Percentiles rank a stretch among this genome's conserved stretches.
Conservation (phyloP, 1,140 invertebrate genomes). For the Aphelenchoides besseyi region DNA sequence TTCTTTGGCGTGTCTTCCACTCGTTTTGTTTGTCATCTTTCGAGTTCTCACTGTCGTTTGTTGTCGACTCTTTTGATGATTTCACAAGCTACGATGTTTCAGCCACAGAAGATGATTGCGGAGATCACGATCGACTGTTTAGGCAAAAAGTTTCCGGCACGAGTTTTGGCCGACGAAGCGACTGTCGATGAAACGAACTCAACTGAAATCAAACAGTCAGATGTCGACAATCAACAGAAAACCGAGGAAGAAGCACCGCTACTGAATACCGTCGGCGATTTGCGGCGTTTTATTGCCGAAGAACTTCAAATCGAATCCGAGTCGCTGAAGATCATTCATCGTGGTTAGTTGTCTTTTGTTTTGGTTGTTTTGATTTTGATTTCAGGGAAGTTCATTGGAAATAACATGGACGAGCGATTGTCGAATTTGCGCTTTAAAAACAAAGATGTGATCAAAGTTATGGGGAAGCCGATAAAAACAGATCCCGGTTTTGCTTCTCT, state of each 20-base stretch:
- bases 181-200: neutral
- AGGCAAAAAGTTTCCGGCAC: neutral
- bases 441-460: conserved; percentile 20
- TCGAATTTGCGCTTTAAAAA: conserved; percentile 13
- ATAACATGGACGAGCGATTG: conserved; percentile 2
- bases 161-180: neutral
- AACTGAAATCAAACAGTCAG: too few relatives aligned
- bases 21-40: neutral
- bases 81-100: neutral
- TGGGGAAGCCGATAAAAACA: conserved; percentile 7
- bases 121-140: conserved; percentile 12
- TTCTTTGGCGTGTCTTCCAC: neutral
- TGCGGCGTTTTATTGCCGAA: conserved; percentile 11
- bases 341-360: neutral
- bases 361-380: neutral
- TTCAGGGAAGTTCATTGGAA: conserved; percentile 19
- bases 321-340: conserved; percentile 14
- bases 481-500: conserved; percentile 14
- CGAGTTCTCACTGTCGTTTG: conserved; percentile 48
- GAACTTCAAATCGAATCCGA: neutral
- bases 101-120: neutral
- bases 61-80: neutral
- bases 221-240: conserved; percentile 10
- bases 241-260: conserved; percentile 24
- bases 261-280: conserved; percentile 22